phyloP scores from a whole-genome alignment of 2,888 invertebrate genomes.

The Brachylomia viminalis region DNA sequence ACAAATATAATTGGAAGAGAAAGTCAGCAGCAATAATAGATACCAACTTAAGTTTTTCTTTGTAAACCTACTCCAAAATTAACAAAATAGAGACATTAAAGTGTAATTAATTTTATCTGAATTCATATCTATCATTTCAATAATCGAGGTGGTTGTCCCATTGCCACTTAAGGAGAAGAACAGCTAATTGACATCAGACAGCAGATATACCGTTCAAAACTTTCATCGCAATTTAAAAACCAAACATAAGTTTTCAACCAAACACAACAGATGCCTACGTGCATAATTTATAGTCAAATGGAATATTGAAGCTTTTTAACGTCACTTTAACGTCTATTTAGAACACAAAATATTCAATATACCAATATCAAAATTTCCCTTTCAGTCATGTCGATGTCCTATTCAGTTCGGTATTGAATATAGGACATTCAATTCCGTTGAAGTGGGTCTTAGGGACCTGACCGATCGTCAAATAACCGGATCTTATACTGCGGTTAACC shows the following conservation, averaged over 20 bases:
- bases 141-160: no score
- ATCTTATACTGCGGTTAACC: slow-evolving; percentile 36
- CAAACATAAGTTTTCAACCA: no score
- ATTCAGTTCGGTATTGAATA: slow-evolving; percentile 19
- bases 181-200: no score
- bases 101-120: no score
- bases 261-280: no score
- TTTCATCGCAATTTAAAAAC: no score
- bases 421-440: slow-evolving; percentile 35
- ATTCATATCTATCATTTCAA: no score
- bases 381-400: not conserved
- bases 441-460: slow-evolving; percentile 42
- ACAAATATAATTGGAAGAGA: not conserved
- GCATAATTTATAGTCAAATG: no score
- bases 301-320: no score
- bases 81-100: not conserved
- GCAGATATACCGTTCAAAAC: no score
- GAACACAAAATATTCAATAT: not conserved
- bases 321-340: no score
- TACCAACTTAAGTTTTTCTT: not conserved
- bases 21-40: not conserved
- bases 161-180: no score
- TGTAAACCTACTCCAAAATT: not conserved
- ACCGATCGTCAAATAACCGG: slow-evolving; percentile 3
- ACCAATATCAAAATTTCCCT: not conserved